Evolutionary conservation across 2,797 vertebrate genomes (phyloP), one percentile per base, ranked within the genome.

Genomic region (Acanthurus lineatus): DNA sequence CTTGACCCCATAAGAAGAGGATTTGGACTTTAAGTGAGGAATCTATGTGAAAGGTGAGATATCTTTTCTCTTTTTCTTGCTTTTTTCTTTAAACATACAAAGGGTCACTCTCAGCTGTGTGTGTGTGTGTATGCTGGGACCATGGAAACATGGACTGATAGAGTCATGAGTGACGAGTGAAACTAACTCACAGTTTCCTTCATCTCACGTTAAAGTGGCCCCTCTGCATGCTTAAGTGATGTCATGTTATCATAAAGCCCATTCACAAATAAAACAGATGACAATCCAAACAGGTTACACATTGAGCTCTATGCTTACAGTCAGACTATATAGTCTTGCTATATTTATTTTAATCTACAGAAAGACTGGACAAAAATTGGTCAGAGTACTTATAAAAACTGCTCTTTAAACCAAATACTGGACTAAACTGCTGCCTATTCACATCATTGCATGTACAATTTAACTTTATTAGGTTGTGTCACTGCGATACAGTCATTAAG

Each of bases 21-120:
- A 94, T 95, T 94, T 96, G 82, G 91, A 77, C 83, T 81, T 85
- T 63, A 75, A 79, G 94, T 96, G 95, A 94, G 95, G 94, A 96
- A 96, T 96, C 90, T 96, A 51, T 90, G 87, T 91, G 35, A 86
- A 91, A 88, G 92, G 95, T 94, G 95, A 94, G 94, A 96, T 67
- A 77, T 93, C 74, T 25, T 75, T 84, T 75, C 58, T 82, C 70
- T 86, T 88, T 80, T 88, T 84, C 71, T 54, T 52, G 7, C 53
- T 73, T 72, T 80, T 82, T 62, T 63, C 67, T 88, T 90, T 86
- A 70, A 82, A 85, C 77, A 72, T 82, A 82, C 84, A 88, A 82
- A 84, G 65, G 81, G 61, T 82, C 62, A 8, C 73, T 75, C 74
- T 89, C 56, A 54, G 15, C 56, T 40, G 38, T 60, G 59, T 66